A percentile compares a stretch with the other conserved stretches of the same genome.
Evolutionary conservation across 2,888 invertebrate species (phyloP).

Genomic region (Chrysodeixis includens): DNA sequence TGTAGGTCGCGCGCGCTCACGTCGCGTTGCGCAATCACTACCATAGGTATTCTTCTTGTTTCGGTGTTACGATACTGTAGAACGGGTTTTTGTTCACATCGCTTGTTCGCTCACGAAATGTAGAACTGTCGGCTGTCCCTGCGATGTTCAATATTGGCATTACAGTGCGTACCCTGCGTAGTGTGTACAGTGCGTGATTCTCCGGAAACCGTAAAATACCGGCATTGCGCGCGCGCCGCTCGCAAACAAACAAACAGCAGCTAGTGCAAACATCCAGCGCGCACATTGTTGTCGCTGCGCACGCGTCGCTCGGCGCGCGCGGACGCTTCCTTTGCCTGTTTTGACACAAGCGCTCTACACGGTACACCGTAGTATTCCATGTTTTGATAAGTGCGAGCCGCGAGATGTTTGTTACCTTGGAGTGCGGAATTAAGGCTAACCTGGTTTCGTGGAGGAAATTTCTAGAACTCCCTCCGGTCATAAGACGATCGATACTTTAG

Average conservation of each 20-base stretch:
- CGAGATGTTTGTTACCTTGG: conserved; percentile 49
- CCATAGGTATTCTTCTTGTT: conserved; percentile 48
- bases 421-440: conserved; percentile 23
- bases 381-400: conserved; percentile 32
- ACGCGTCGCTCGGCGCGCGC: conserved; percentile 36
- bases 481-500: conserved; percentile 52
- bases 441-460: conserved; percentile 20
- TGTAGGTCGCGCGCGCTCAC: conserved; percentile 56
- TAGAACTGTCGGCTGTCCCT: conserved; percentile 15
- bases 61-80: conserved; percentile 51
- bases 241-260: conserved; percentile 69
- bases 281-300: conserved; percentile 62
- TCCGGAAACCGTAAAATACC: conserved; percentile 74
- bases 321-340: conserved; percentile 68
- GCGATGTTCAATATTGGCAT: conserved; percentile 38
- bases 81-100: conserved; percentile 59
- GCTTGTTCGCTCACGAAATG: conserved; percentile 31
- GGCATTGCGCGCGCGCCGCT: conserved; percentile 71
- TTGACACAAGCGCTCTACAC: conserved; percentile 52
- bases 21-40: conserved; percentile 61
- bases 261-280: conserved; percentile 62
- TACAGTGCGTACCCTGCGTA: background rate
- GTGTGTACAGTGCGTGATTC: conserved; percentile 36
- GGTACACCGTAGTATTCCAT: conserved; percentile 49
- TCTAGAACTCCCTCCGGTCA: conserved; percentile 47